Percentiles rank a stretch among this genome's conserved stretches.
phyloP scores from a whole-genome alignment of 2,888 invertebrate species.

The Lepidochitona cinerea region DNA sequence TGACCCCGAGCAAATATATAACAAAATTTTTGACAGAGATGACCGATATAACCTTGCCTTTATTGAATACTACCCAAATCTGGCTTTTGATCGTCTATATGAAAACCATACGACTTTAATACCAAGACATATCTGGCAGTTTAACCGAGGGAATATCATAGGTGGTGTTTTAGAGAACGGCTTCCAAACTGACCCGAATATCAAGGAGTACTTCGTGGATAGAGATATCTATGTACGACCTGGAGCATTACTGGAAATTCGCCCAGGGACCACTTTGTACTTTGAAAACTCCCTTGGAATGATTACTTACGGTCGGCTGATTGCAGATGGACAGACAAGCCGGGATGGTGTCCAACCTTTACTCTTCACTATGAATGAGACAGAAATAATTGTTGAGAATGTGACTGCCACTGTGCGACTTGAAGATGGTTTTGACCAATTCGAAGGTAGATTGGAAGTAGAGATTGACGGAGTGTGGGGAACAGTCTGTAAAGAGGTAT shows the following conservation, averaged over 20 bases:
- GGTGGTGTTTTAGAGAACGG: conserved; percentile 57
- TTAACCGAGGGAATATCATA: conserved; percentile 45
- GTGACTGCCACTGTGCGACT: conserved; percentile 79
- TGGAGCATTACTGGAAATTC: conserved; percentile 89
- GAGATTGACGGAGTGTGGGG: conserved; percentile 92
- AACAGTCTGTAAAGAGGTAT: conserved; percentile 88
- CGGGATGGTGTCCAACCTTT: conserved; percentile 21
- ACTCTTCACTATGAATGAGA: conserved; percentile 32
- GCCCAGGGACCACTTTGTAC: conserved; percentile 87
- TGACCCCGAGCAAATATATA: conserved; percentile 47
- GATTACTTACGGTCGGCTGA: conserved; percentile 92
- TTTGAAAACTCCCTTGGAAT: conserved; percentile 91
- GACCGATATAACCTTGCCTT: conserved; percentile 88
- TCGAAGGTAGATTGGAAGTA: conserved; percentile 88
- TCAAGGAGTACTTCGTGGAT: conserved; percentile 83
- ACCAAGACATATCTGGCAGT: conserved; percentile 81
- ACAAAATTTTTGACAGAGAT: conserved; percentile 64
- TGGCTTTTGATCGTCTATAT: conserved; percentile 89
- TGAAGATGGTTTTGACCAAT: conserved; percentile 83
- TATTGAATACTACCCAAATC: conserved; percentile 91
- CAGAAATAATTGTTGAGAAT: conserved; percentile 45
- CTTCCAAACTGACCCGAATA: conserved; percentile 29
- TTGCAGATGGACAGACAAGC: conserved; percentile 73
- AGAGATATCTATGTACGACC: conserved; percentile 95
- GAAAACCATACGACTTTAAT: conserved; percentile 87